These are phyloP conservation scores for Hybos culiciformis DNA, from an alignment of 2,888 invertebrate species.

Conservation along the genomic window DNA sequence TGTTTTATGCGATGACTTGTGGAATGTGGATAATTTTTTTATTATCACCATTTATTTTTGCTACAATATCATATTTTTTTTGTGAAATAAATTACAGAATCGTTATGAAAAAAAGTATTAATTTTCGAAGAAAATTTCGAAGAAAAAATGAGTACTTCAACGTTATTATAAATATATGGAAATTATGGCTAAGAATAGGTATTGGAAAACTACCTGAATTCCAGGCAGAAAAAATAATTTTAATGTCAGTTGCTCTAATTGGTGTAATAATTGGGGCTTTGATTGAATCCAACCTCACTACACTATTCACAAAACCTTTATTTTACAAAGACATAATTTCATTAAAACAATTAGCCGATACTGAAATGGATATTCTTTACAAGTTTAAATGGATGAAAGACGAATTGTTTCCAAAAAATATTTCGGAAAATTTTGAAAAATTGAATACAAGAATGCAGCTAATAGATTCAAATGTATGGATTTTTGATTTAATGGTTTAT, in stretches of 20 bases:
- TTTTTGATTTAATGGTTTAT: conserved; percentile 24
- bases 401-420: conserved; percentile 29
- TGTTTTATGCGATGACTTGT: conserved; percentile 27
- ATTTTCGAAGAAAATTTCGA: not conserved
- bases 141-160: conserved; percentile 15
- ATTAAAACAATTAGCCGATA: conserved; percentile 27
- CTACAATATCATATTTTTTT: conserved; percentile 9
- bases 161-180: conserved; percentile 29
- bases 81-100: conserved; percentile 7
- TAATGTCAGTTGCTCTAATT: conserved; percentile 29
- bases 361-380: conserved; percentile 27
- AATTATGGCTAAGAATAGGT: conserved; percentile 29
- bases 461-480: conserved; percentile 20
- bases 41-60: conserved; percentile 18
- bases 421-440: conserved; percentile 24
- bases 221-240: conserved; percentile 30
- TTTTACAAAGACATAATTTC: conserved; percentile 34
- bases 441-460: conserved; percentile 25
- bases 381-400: conserved; percentile 33
- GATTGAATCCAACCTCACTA: conserved; percentile 35
- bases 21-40: conserved; percentile 31
- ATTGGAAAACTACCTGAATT: conserved; percentile 28
- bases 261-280: conserved; percentile 33
- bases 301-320: conserved; percentile 30
- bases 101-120: conserved; percentile 8